Base-by-base conservation (phyloP, 1,140 invertebrate species). In the Manduca sexta region DNA sequence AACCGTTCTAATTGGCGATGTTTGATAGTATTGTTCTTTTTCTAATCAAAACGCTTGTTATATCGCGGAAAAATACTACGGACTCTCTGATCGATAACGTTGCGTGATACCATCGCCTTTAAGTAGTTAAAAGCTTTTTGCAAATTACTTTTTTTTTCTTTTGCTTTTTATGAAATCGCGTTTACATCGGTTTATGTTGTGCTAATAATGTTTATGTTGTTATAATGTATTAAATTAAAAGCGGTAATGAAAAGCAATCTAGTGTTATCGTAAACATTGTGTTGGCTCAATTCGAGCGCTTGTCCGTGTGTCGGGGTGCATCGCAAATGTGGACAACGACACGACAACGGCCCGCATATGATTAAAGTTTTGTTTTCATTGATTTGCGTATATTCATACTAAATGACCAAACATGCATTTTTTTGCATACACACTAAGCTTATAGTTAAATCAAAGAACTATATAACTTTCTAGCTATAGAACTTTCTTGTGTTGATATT, bases 1-100 rank as follows among this genome's bases (percentile, higher is more conserved):
- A 67, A 77, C 67, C 56, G 61, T 72, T 80, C 71, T 84, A 83
- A 84, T 84, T 81, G 78, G 76, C 59, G 52, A 61, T 73, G 78
- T 82, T 78, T 77, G 60, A 63, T 61, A 46, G 52, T 49, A 78
- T 78, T 81, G 74, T 78, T 67, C 54, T 52, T 68, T 57, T 68
- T 61, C 64, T 61, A 65, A 63, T 39, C 49, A 58, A 60, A 63
- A 57, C 18, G 48, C 55, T 62, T 52, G 69, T 64, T 63, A 60
- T 52, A 47, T 49, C 39, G 47, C 52, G 55, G 57, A 56, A 56
- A 58, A 53, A 51, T 57, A 56, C 49, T 38, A 50, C 26, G 40
- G 30, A 39, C 18, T 40, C 33, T n/a, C 44, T 58, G 61, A 60
- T 67, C 61, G 64, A 71, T 69, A 69, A 42, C 35, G 49, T 66